Evolutionary conservation across 2,888 invertebrate genomes (phyloP).

Genomic region (Parthenolecanium corni): DNA sequence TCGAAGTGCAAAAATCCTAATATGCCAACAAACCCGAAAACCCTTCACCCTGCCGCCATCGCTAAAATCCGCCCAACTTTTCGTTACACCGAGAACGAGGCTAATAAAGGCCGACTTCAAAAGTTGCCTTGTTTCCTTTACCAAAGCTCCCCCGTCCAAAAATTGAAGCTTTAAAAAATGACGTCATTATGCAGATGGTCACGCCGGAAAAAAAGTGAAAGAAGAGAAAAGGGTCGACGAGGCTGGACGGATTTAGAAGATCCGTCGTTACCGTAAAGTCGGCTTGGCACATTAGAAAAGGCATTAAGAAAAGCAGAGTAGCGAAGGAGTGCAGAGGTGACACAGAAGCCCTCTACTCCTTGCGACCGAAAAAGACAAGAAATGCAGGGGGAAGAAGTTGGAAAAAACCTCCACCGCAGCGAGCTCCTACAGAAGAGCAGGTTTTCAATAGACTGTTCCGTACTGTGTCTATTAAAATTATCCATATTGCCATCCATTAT

Average conservation of each 20-base stretch:
- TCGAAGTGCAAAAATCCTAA: no score
- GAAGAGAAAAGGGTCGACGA: background rate
- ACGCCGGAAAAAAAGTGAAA: background rate
- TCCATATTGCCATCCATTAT: no score
- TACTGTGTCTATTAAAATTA: no score
- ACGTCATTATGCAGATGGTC: conserved; percentile 29
- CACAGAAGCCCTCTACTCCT: no score
- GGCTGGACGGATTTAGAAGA: conserved; percentile 21
- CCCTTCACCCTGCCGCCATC: no score
- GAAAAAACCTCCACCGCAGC: no score
- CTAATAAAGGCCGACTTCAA: background rate
- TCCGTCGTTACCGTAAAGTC: conserved; percentile 23
- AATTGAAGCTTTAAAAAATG: conserved; percentile 15
- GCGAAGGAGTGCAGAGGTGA: no score
- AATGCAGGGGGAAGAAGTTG: no score
- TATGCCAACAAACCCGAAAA: no score
- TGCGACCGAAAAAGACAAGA: no score
- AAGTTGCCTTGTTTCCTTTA: background rate
- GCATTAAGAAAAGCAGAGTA: conserved; percentile 17
- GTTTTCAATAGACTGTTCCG: no score
- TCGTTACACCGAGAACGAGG: background rate
- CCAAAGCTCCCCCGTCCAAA: background rate
- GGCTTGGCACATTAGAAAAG: conserved; percentile 17
- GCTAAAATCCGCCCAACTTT: background rate
- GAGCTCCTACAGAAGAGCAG: no score